Evolutionary conservation across 2,888 invertebrate genomes (phyloP).

Genomic region (Agriopis leucophaearia): DNA sequence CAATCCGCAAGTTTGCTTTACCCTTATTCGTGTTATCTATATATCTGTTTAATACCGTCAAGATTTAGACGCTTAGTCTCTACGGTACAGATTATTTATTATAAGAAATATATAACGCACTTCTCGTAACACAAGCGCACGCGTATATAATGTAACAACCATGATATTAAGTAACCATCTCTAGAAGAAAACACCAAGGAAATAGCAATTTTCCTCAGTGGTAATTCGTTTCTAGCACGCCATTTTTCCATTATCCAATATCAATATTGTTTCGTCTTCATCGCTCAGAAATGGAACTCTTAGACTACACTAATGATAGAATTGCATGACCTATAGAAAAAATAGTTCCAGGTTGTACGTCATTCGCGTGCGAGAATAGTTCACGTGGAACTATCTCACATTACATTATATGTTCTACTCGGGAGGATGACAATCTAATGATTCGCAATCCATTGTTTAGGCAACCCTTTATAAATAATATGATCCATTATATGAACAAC

Average conservation of each 20-base stretch:
- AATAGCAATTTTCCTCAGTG: slow-evolving; percentile 76
- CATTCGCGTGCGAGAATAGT: slow-evolving; percentile 33
- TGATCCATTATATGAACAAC: slow-evolving; percentile 20
- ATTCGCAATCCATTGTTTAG: slow-evolving; percentile 19
- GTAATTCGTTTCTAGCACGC: slow-evolving; percentile 80
- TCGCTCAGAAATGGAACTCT: slow-evolving; percentile 73
- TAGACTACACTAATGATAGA: slow-evolving; percentile 76
- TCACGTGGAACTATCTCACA: slow-evolving; percentile 34
- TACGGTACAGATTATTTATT: slow-evolving; percentile 29
- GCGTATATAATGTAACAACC: slow-evolving; percentile 53
- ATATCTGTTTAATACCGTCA: slow-evolving; percentile 38
- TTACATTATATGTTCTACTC: slow-evolving; percentile 21
- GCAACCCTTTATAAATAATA: slow-evolving; percentile 23
- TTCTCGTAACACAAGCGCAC: slow-evolving; percentile 36
- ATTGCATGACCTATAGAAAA: slow-evolving; percentile 71
- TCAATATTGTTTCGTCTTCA: slow-evolving; percentile 84
- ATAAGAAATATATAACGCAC: slow-evolving; percentile 40
- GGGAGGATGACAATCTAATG: slow-evolving; percentile 17
- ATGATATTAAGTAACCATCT: slow-evolving; percentile 63
- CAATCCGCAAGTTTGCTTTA: slow-evolving; percentile 46
- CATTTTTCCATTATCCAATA: slow-evolving; percentile 84
- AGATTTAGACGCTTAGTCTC: slow-evolving; percentile 42
- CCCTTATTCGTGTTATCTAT: slow-evolving; percentile 31
- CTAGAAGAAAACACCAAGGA: slow-evolving; percentile 73
- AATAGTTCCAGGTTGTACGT: slow-evolving; percentile 38